Conservation (phyloP, 1,140 invertebrate species). For the Trachelipus rathkii region DNA sequence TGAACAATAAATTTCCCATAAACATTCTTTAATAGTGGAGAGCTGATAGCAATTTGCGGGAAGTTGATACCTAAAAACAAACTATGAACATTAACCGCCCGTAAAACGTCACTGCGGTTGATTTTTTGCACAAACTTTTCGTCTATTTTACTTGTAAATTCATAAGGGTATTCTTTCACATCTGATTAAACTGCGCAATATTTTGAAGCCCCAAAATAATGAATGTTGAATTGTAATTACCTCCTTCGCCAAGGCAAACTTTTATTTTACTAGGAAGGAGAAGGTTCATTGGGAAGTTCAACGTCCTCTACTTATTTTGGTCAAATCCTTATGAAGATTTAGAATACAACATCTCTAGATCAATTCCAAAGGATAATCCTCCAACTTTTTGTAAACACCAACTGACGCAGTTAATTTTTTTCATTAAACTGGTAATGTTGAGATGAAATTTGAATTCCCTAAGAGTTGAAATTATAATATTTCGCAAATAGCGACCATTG, state of each 20-base stretch:
- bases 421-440: too few relatives aligned
- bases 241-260: neutral
- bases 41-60: neutral
- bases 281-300: neutral
- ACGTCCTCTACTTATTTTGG: neutral
- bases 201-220: neutral
- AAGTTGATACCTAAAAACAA: neutral
- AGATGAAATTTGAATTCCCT: too few relatives aligned
- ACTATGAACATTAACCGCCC: neutral
- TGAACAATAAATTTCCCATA: neutral
- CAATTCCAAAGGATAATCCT: neutral
- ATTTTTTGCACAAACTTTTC: neutral
- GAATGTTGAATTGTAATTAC: neutral
- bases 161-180: neutral
- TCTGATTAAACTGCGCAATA: neutral
- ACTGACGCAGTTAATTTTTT: neutral
- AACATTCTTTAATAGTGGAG: neutral
- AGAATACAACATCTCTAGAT: neutral
- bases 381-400: neutral
- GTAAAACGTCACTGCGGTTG: neutral
- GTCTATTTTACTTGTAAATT: neutral
- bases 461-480: too few relatives aligned
- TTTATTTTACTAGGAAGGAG: neutral
- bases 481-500: too few relatives aligned
- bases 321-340: neutral